A percentile compares a stretch with the other conserved stretches of the same genome.
Evolutionary conservation across 1,140 invertebrate species (phyloP).

Genomic region (Lethrus apterus): DNA sequence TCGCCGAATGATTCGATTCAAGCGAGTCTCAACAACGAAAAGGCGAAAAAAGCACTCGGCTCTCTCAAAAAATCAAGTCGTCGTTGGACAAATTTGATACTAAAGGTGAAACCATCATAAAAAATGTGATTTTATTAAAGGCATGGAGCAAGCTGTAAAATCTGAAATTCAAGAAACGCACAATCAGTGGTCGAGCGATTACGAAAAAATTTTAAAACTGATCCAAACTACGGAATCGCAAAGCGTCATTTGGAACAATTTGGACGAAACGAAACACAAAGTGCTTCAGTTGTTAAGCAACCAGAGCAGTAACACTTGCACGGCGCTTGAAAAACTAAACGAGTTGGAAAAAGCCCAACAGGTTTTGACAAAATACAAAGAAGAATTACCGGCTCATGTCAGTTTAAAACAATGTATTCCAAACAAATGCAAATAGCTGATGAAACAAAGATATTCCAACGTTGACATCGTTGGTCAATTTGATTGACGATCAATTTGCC

Average conservation of each 20-base stretch:
- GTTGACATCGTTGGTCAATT: slow-evolving; percentile 58
- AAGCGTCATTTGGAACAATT: slow-evolving; percentile 84
- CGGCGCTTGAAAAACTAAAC: slow-evolving; percentile 64
- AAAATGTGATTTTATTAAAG: slow-evolving; percentile 65
- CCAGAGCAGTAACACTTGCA: slow-evolving; percentile 65
- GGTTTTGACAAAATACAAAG: slow-evolving; percentile 74
- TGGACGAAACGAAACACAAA: slow-evolving; percentile 77
- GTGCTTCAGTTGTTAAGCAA: slow-evolving; percentile 76
- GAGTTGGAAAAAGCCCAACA: slow-evolving; percentile 73
- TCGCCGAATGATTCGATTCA: slow-evolving; percentile 58
- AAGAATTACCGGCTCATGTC: slow-evolving; percentile 72
- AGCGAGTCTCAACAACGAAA: slow-evolving; percentile 58
- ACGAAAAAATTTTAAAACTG: slow-evolving; percentile 60
- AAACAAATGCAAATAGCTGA: slow-evolving; percentile 72
- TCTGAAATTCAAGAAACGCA: slow-evolving; percentile 54
- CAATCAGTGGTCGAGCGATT: slow-evolving; percentile 66
- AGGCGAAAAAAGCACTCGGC: slow-evolving; percentile 66
- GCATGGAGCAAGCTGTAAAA: slow-evolving; percentile 62
- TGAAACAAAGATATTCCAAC: slow-evolving; percentile 65
- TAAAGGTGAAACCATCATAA: slow-evolving; percentile 64
- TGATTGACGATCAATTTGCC: slow-evolving; percentile 71
- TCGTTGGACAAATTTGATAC: slow-evolving; percentile 67
- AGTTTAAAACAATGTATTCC: slow-evolving; percentile 67
- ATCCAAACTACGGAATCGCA: slow-evolving; percentile 79
- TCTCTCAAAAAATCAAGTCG: slow-evolving; percentile 66